Percentiles rank a stretch among this genome's conserved stretches.
Evolutionary conservation across 2,113 vertebrate genomes (phyloP).

Genomic region (Tachysurus fulvidraco): DNA sequence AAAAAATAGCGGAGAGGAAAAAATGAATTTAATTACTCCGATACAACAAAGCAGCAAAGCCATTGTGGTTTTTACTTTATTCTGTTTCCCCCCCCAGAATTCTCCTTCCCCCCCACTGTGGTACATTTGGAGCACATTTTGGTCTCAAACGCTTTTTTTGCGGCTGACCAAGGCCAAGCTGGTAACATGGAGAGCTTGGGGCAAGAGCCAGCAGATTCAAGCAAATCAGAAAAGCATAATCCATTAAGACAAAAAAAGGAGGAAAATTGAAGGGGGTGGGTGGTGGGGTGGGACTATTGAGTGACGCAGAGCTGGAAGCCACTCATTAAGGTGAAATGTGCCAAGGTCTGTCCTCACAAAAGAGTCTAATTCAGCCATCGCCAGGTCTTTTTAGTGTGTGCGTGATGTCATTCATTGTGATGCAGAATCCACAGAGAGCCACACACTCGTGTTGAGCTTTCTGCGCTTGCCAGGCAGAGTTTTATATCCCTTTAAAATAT

Average conservation of each 20-base stretch:
- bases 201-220: slow-evolving; percentile 47
- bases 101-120: slow-evolving; percentile 44
- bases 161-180: slow-evolving; percentile 55
- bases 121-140: slow-evolving; percentile 59
- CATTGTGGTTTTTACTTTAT: slow-evolving; percentile 59
- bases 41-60: slow-evolving; percentile 61
- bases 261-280: slow-evolving; percentile 1
- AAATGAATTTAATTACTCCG: slow-evolving; percentile 70
- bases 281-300: slow-evolving; percentile 44
- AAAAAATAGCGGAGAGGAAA: slow-evolving; percentile 53
- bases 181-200: slow-evolving; percentile 42
- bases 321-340: slow-evolving; percentile 68
- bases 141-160: slow-evolving; percentile 48
- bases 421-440: slow-evolving; percentile 44
- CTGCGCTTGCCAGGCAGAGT: slow-evolving; percentile 35
- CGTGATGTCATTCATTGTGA: slow-evolving; percentile 58
- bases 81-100: slow-evolving; percentile 22
- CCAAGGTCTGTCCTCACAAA: slow-evolving; percentile 65
- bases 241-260: slow-evolving; percentile 46
- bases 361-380: slow-evolving; percentile 53
- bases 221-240: slow-evolving; percentile 57
- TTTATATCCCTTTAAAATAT: slow-evolving; percentile 48
- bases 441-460: slow-evolving; percentile 49
- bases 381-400: slow-evolving; percentile 59
- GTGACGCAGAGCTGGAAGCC: slow-evolving; percentile 60